These are phyloP conservation scores for Hemiprocne comata DNA, from an alignment of 2,113 vertebrate genomes.

Conservation along the genomic window DNA sequence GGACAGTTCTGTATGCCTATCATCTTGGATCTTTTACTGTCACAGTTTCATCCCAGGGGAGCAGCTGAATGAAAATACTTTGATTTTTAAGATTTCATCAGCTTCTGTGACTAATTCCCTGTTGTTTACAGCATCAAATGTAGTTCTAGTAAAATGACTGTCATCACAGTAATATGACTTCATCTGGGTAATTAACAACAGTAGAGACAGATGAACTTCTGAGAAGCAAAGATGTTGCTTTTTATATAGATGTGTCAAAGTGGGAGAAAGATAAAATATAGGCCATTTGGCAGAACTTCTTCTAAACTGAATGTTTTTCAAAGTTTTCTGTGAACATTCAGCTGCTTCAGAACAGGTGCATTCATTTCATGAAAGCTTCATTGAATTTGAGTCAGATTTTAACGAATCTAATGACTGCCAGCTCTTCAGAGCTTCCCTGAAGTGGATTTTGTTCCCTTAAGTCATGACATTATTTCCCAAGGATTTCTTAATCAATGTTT, in stretches of 20 bases:
- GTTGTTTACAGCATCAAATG: background rate
- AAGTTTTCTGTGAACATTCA: slow-evolving; percentile 20
- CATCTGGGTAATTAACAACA: background rate
- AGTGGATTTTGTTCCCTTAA: slow-evolving; percentile 12
- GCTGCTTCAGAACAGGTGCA: background rate
- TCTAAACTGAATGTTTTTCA: slow-evolving; percentile 17
- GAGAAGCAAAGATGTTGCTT: slow-evolving; percentile 12
- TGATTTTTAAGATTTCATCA: background rate
- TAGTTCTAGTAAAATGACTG: slow-evolving; percentile 1
- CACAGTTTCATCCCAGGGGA: slow-evolving; percentile 4
- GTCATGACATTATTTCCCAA: slow-evolving; percentile 29
- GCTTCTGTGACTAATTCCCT: background rate
- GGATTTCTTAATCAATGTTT: slow-evolving; percentile 28
- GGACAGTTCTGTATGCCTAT: background rate
- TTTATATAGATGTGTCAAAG: background rate
- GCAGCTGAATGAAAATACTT: background rate
- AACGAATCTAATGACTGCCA: background rate
- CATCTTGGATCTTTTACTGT: background rate
- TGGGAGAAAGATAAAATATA: slow-evolving; percentile 22
- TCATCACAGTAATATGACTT: background rate
- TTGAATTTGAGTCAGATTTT: slow-evolving; percentile 34
- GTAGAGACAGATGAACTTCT: slow-evolving; percentile 27
- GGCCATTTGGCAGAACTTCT: background rate
- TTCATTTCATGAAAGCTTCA: slow-evolving; percentile 18
- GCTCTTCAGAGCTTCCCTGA: slow-evolving; percentile 11